A percentile compares a stretch with the other conserved stretches of the same genome.
phyloP scores from a whole-genome alignment of 2,888 invertebrate genomes.

The Folsomia manolachei region DNA sequence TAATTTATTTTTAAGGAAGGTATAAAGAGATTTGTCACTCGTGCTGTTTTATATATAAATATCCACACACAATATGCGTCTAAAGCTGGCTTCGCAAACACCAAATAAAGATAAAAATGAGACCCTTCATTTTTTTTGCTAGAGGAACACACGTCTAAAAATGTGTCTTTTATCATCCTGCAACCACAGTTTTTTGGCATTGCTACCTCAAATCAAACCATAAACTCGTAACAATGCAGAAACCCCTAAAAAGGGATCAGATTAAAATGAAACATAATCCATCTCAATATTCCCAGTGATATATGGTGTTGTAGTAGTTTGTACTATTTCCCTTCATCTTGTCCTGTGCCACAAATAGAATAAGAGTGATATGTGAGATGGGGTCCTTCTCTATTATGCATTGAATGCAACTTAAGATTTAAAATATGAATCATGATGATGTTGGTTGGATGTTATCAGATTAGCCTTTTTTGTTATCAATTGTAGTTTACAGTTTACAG shows the following conservation, averaged over 20 bases:
- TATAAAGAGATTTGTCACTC: neutral
- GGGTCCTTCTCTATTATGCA: neutral
- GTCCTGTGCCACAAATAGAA: neutral
- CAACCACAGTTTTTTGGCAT: neutral
- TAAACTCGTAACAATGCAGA: neutral
- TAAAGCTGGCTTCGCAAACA: neutral
- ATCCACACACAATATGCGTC: neutral
- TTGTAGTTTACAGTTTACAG: neutral
- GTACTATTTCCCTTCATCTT: neutral
- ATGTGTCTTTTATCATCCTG: neutral
- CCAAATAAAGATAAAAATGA: neutral
- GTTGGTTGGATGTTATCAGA: neutral
- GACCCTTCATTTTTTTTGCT: neutral
- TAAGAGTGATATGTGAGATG: constrained; percentile 1
- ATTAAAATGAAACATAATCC: neutral
- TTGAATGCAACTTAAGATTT: neutral
- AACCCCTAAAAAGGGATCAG: neutral
- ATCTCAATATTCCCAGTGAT: neutral
- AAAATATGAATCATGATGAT: too few relatives aligned
- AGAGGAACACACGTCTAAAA: neutral
- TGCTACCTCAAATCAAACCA: neutral
- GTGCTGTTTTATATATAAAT: constrained; percentile 2
- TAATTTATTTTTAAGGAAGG: neutral
- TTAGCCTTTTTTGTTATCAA: constrained; percentile 4
- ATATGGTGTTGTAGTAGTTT: neutral